phyloP scores from a whole-genome alignment of 2,888 invertebrate species.

The Tenthredo mesomela region DNA sequence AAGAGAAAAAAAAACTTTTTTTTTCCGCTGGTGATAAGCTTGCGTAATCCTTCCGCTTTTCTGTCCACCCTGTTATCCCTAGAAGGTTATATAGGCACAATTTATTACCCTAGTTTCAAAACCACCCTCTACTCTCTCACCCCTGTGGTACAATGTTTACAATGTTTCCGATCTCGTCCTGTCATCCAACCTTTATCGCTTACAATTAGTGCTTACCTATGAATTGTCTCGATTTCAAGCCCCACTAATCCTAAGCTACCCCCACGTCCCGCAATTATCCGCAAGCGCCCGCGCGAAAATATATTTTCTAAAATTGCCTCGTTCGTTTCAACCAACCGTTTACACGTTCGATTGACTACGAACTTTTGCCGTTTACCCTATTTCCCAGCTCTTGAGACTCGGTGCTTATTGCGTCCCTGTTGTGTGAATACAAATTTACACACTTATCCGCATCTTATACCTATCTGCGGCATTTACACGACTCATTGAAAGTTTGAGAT shows the following conservation, averaged over 20 bases:
- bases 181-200: slow-evolving; percentile 26
- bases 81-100: neutral
- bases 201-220: slow-evolving; percentile 25
- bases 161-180: slow-evolving; percentile 34
- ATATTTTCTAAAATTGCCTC: slow-evolving; percentile 35
- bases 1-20: neutral
- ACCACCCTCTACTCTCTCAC: neutral
- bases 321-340: slow-evolving; percentile 19
- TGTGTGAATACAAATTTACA: slow-evolving; percentile 29
- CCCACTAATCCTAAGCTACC: slow-evolving; percentile 8
- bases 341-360: slow-evolving; percentile 39
- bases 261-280: slow-evolving; percentile 23
- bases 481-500: neutral
- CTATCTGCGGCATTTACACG: neutral
- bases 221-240: slow-evolving; percentile 33
- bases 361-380: slow-evolving; percentile 1
- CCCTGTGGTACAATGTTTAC: slow-evolving; percentile 5
- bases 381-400: neutral
- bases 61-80: slow-evolving; percentile 1
- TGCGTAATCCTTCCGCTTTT: slow-evolving; percentile 40
- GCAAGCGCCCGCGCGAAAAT: neutral
- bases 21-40: slow-evolving; percentile 12
- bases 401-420: neutral
- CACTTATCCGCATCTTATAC: neutral
- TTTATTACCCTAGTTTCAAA: slow-evolving; percentile 38